These are phyloP conservation scores for Danio choprae DNA, from an alignment of 2,797 vertebrate genomes.

Conservation along the genomic window DNA sequence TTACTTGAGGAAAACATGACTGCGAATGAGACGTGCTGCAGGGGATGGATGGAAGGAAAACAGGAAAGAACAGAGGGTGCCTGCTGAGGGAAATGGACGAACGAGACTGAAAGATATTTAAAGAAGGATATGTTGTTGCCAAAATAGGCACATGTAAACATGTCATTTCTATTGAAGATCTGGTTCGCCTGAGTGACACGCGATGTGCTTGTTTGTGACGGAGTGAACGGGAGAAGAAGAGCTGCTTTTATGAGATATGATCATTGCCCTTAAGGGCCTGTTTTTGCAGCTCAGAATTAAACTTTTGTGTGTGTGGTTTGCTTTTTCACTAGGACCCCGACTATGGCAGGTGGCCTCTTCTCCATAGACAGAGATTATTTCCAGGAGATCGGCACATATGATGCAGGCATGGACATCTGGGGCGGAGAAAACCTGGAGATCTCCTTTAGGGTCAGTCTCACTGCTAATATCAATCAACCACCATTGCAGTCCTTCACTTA, in stretches of 20 bases:
- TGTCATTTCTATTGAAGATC: constrained; percentile 40
- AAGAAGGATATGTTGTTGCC: constrained; percentile 37
- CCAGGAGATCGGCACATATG: constrained; percentile 98
- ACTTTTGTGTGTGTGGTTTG: background rate
- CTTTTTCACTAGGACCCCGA: constrained; percentile 87
- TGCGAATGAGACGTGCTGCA: constrained; percentile 25
- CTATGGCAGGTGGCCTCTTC: constrained; percentile 98
- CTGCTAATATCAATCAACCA: background rate
- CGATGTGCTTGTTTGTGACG: constrained; percentile 17
- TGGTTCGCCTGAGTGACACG: constrained; percentile 37
- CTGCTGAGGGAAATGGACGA: constrained; percentile 40
- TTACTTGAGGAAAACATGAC: constrained; percentile 45
- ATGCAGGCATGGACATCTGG: constrained; percentile 99
- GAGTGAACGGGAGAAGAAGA: constrained; percentile 33
- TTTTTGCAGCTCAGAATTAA: constrained; percentile 10
- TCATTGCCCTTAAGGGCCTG: constrained; percentile 11
- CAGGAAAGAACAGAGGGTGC: constrained; percentile 46
- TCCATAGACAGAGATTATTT: constrained; percentile 99
- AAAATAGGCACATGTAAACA: constrained; percentile 44
- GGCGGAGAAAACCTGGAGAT: constrained; percentile 99
- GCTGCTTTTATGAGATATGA: constrained; percentile 59
- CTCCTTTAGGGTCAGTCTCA: constrained; percentile 93
- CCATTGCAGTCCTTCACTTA: background rate
- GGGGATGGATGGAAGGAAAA: constrained; percentile 58
- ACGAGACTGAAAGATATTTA: constrained; percentile 44